Conservation (phyloP, 2,797 vertebrate genomes). For the Babyrousa celebensis region DNA sequence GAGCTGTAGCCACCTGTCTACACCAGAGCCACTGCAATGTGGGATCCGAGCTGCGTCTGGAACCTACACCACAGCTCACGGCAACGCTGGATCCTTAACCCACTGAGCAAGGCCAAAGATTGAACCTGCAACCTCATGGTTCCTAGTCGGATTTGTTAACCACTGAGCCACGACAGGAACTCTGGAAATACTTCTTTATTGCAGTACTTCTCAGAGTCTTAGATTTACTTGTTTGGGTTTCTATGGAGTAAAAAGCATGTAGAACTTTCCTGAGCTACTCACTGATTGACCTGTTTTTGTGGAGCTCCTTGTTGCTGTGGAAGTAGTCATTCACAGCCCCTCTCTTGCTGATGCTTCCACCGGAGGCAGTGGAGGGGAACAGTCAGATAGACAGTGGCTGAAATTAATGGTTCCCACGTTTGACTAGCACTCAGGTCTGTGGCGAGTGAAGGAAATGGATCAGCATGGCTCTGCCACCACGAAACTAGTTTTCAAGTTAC, state of each 20-base stretch:
- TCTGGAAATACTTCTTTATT: neutral
- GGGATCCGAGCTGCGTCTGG: no score
- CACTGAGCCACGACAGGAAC: no score
- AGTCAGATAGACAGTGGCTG: neutral
- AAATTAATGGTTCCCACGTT: neutral
- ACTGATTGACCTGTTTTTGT: neutral
- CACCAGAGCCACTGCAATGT: no score
- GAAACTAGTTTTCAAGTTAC: conserved; percentile 16
- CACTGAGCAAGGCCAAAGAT: no score
- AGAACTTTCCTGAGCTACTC: neutral
- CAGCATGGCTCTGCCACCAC: neutral
- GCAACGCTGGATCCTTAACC: no score
- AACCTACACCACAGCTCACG: no score
- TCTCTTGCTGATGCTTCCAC: neutral
- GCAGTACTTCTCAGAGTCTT: neutral
- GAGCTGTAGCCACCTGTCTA: no score
- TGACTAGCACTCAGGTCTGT: neutral
- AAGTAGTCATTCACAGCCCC: neutral
- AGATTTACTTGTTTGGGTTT: neutral
- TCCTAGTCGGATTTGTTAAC: no score
- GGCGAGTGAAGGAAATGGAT: neutral
- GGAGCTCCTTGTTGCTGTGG: neutral
- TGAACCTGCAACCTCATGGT: no score
- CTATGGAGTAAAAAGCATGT: neutral
- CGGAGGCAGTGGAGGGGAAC: neutral